Base-by-base conservation (phyloP, 2,888 invertebrate species). In the Heteromyza rotundicornis region DNA sequence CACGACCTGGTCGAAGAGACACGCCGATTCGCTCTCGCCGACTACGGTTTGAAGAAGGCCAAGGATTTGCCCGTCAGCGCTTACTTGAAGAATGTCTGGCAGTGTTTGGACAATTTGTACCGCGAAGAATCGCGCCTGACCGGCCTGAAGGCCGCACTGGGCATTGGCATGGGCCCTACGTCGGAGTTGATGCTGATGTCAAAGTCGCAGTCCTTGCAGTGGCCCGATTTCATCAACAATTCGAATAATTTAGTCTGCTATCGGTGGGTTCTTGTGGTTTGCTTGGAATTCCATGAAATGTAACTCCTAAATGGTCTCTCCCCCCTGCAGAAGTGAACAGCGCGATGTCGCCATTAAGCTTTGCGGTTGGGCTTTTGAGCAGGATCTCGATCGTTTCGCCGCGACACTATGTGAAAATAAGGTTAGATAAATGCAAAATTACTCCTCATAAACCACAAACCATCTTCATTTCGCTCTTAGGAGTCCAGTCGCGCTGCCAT, bases 351-450 rank as follows among this genome's bases (percentile, higher is more conserved):
- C 94, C 1, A 84, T 96, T 65, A 90, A 90, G 79, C 85, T 96
- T 65, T 96, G 96, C 85, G 95, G 95, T 19, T 97, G 96, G 96
- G 88, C 89, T 65, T 90, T 90, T 81, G 92, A 94, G 70, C 89
- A 89, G 79, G 91, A 92, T 75, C 79, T 88, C 35, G 84, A 85
- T 3, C 85, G 86, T 60, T 88, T 89, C 65, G 80, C 90, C n/a
- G 87, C 88, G 56, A 86, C 89, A 71, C 85, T 95, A 44, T 91
- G 92, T 80, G 88, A 88, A 59, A 90, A 90, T 78, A 88, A 82
- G 65, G 78, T 78, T 55, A 64, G 53, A 32, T n/a, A 32, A 40
- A n/a, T n/a, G 40, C 40, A 40, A 14, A 10, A 10, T 40, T 40
- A 23, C 50, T 55, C 3, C 1, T 16, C 12, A 47, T 50, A 10